Percentiles rank a stretch among this genome's conserved stretches.
phyloP scores from a whole-genome alignment of 1,140 invertebrate genomes.

The Mercenaria mercenaria region DNA sequence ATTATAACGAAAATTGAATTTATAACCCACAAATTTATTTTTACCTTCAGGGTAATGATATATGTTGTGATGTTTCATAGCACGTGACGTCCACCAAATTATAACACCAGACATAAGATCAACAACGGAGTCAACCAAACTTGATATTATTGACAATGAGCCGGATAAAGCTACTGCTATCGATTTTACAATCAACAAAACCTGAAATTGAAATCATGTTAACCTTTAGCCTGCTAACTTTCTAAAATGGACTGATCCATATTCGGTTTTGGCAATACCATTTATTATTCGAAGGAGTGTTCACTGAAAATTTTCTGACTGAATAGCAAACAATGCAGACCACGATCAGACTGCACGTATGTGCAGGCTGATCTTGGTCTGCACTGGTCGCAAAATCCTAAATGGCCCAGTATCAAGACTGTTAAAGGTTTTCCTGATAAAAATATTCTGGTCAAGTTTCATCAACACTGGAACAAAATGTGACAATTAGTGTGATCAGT shows the following conservation, averaged over 20 bases:
- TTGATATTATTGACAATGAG: conserved; percentile 87
- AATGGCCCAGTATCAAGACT: no score
- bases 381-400: no score
- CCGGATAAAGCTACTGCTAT: conserved; percentile 85
- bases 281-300: no score
- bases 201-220: conserved; percentile 68
- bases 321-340: no score
- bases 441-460: neutral
- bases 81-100: conserved; percentile 86
- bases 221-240: no score
- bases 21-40: neutral
- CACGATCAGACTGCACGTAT: no score
- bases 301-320: no score
- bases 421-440: no score
- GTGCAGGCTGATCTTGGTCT: no score
- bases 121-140: conserved; percentile 86
- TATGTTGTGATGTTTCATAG: conserved; percentile 85
- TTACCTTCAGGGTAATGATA: conserved; percentile 86
- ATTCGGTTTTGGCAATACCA: no score
- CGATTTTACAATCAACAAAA: conserved; percentile 84
- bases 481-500: neutral
- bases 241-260: no score
- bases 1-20: neutral
- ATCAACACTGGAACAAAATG: no score
- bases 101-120: conserved; percentile 86